Evolutionary conservation across 1,140 invertebrate species (phyloP), one percentile per base, ranked within the genome.

Genomic region (Drosophila pallidifrons): DNA sequence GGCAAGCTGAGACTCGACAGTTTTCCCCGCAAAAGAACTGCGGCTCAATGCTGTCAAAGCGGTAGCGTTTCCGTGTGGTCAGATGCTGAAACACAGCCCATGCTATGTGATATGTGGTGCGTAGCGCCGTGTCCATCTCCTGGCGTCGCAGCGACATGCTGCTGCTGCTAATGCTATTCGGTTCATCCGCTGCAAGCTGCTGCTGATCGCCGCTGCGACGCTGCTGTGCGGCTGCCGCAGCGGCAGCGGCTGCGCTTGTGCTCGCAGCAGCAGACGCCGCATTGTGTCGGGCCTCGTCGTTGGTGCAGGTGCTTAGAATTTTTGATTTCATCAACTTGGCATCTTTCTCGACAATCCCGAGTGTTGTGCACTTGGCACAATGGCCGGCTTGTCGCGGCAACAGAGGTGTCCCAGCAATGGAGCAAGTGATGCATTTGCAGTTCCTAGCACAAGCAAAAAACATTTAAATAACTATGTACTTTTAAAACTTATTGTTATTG

Each of bases 351-450:
- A 92, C 91, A 78, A 91, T 87, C n/a, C 74, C 75, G 61, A 87
- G 91, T 46, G 87, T 88, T 72, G 88, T 77, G 76, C 91, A 92
- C 73, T 92, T 92, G 71, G 77, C 80, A 67, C 91, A 92, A 74
- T 79, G 79, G 25, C 83, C 81, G 38, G 80, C 75, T 74, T 70
- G 74, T 49, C 81, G 71, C 16, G 87, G 87, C 60, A 86, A 57
- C 51, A 91, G 74, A 51, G 91, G 91, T 35, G 85, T 91, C 11
- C 92, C 92, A 55, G 91, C 91, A 52, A 93, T 91, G 8, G 90
- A 91, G 74, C 92, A 93, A 58, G 92, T 92, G 45, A 92, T 85
- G 73, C 92, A 93, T 77, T 91, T 87, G 69, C 92, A 93, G 72
- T 88, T 80, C 54, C 91, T 92, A 28, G 7, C n/a, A 5, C 0